phyloP scores from a whole-genome alignment of 2,113 vertebrate species.

The Holacanthus passer region DNA sequence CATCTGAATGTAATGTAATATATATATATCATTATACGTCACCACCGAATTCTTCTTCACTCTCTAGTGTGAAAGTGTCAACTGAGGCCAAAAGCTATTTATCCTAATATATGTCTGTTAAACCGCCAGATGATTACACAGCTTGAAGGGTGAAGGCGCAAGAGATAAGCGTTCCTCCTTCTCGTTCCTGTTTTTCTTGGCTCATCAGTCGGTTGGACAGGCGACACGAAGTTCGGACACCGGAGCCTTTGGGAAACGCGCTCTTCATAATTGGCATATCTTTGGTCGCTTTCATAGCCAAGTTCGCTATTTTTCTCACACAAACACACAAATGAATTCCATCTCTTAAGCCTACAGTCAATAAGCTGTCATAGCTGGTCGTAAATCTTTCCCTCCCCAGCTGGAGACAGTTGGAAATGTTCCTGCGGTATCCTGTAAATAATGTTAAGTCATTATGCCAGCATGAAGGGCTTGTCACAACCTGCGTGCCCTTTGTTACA shows the following conservation, averaged over 20 bases:
- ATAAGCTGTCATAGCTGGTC: constrained; percentile 19
- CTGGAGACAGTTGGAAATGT: constrained; percentile 33
- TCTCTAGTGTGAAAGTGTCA: neutral
- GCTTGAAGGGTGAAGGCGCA: constrained; percentile 31
- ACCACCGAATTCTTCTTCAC: neutral
- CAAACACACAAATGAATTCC: constrained; percentile 16
- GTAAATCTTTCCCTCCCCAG: neutral
- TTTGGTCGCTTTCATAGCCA: constrained; percentile 34
- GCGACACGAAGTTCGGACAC: constrained; percentile 40
- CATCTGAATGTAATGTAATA: too few species aligned
- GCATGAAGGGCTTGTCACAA: constrained; percentile 39
- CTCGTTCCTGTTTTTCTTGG: constrained; percentile 60
- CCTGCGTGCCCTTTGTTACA: constrained; percentile 49
- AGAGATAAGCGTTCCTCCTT: constrained; percentile 43
- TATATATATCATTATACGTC: neutral
- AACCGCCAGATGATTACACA: constrained; percentile 37
- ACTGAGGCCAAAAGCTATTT: constrained; percentile 11
- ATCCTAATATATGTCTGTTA: neutral
- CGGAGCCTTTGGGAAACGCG: constrained; percentile 39
- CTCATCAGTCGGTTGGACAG: constrained; percentile 16
- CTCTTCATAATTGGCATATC: constrained; percentile 40
- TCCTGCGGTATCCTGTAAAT: constrained; percentile 28
- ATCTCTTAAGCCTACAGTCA: constrained; percentile 22
- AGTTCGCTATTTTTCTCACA: constrained; percentile 57
- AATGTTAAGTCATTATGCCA: constrained; percentile 19